Conservation (phyloP, 2,797 vertebrate species). For the Melanotaenia maccullochi region DNA sequence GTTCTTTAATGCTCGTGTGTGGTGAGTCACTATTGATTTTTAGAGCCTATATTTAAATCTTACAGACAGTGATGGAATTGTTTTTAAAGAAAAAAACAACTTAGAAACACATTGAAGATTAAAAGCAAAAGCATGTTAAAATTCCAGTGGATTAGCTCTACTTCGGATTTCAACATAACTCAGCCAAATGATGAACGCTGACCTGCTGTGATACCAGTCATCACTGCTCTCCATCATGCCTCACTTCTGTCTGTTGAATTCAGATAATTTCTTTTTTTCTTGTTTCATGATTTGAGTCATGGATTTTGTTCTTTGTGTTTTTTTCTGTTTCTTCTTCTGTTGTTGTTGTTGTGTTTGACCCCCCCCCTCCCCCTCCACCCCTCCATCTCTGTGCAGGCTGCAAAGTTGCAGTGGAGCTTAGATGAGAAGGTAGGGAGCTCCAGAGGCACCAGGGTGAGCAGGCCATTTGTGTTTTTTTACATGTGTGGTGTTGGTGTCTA, state of each 20-base stretch:
- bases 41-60: conserved; percentile 20
- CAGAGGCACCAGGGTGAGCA: conserved; percentile 83
- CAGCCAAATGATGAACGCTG: conserved; percentile 15
- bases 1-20: conserved; percentile 27
- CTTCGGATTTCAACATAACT: conserved; percentile 1
- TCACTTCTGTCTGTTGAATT: conserved; percentile 47
- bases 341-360: conserved; percentile 62
- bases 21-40: conserved; percentile 8
- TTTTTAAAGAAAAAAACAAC: not conserved
- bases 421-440: conserved; percentile 86
- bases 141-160: not conserved
- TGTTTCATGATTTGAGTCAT: conserved; percentile 67
- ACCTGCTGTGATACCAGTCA: conserved; percentile 40
- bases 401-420: conserved; percentile 86
- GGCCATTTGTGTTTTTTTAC: conserved; percentile 61
- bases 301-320: conserved; percentile 63
- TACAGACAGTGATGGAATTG: conserved; percentile 24
- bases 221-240: conserved; percentile 51
- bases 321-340: conserved; percentile 54
- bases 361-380: conserved; percentile 30
- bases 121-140: not conserved
- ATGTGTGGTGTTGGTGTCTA: conserved; percentile 60
- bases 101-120: not conserved
- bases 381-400: conserved; percentile 83
- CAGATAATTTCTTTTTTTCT: conserved; percentile 41